Conservation (phyloP, 2,113 vertebrate species). For the Puffinus mauretanicus region DNA sequence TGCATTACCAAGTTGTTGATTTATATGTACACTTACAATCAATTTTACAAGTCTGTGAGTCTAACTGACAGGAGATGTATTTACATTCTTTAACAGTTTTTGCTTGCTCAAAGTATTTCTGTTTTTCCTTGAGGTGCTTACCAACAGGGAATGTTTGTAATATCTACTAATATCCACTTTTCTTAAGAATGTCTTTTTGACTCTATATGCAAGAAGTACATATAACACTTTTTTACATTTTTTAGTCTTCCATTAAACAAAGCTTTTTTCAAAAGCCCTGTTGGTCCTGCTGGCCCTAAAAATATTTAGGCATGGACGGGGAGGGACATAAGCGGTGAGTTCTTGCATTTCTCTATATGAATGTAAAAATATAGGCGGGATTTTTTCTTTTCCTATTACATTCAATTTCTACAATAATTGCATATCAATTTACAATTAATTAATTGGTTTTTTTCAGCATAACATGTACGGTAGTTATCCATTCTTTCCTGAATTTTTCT, state of each 20-base stretch:
- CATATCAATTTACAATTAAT: not conserved
- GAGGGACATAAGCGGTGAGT: not conserved
- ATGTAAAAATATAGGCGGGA: not conserved
- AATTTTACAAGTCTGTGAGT: not conserved
- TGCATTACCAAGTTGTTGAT: not conserved
- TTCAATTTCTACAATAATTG: not conserved
- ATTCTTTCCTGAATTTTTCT: not conserved
- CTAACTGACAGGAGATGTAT: not conserved
- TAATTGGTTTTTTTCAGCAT: not conserved
- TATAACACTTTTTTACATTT: not conserved
- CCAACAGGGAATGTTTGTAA: not conserved
- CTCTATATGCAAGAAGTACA: not conserved
- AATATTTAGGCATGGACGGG: not conserved
- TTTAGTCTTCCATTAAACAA: not conserved
- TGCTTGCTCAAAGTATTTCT: not conserved
- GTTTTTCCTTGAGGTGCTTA: not conserved
- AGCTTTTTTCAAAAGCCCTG: not conserved
- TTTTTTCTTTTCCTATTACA: not conserved
- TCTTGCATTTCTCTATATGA: not conserved
- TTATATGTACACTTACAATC: not conserved
- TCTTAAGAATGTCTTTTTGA: constrained; percentile 1
- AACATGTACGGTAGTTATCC: rapidly evolving
- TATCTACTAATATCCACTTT: not conserved
- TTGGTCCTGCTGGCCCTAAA: not conserved
- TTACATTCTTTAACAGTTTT: not conserved